Percentiles rank a stretch among this genome's conserved stretches.
Evolutionary conservation across 2,888 invertebrate species (phyloP).

Genomic region (Metallyticus violacea): DNA sequence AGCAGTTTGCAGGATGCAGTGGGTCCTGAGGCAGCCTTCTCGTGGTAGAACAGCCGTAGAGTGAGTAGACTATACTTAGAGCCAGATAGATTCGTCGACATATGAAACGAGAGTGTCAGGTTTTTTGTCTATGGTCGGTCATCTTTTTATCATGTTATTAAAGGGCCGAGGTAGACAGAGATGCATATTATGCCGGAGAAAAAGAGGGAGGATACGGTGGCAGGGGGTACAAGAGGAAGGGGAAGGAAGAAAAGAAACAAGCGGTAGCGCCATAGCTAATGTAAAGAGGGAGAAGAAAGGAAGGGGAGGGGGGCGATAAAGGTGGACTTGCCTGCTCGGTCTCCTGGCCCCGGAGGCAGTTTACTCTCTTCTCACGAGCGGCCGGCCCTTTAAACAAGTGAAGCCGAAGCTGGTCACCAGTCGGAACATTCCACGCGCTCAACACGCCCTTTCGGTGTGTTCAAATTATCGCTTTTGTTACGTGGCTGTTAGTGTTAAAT

Average conservation of each 20-base stretch:
- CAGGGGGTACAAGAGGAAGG: neutral
- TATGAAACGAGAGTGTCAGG: slow-evolving; percentile 19
- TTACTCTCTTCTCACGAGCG: too few species aligned
- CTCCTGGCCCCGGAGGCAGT: too few species aligned
- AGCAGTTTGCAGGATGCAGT: neutral
- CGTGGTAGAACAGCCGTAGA: neutral
- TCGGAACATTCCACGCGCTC: neutral
- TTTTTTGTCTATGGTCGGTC: slow-evolving; percentile 19
- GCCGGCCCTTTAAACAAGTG: too few species aligned
- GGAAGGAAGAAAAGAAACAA: neutral
- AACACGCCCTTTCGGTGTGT: too few species aligned
- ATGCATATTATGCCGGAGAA: neutral
- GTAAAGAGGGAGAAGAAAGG: too few species aligned
- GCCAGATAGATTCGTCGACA: slow-evolving; percentile 21
- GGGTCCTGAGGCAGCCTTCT: neutral
- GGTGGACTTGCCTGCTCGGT: too few species aligned
- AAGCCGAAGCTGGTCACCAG: too few species aligned
- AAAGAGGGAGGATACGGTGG: neutral
- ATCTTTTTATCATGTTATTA: slow-evolving; percentile 22
- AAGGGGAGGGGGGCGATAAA: too few species aligned
- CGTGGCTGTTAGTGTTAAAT: too few species aligned
- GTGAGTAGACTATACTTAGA: slow-evolving; percentile 17
- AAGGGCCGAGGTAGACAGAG: slow-evolving; percentile 10
- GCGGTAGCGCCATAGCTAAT: neutral
- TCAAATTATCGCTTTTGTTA: neutral